A percentile compares a stretch with the other conserved stretches of the same genome.
phyloP scores from a whole-genome alignment of 2,113 vertebrate genomes.

The Psilopsiagon aurifrons region DNA sequence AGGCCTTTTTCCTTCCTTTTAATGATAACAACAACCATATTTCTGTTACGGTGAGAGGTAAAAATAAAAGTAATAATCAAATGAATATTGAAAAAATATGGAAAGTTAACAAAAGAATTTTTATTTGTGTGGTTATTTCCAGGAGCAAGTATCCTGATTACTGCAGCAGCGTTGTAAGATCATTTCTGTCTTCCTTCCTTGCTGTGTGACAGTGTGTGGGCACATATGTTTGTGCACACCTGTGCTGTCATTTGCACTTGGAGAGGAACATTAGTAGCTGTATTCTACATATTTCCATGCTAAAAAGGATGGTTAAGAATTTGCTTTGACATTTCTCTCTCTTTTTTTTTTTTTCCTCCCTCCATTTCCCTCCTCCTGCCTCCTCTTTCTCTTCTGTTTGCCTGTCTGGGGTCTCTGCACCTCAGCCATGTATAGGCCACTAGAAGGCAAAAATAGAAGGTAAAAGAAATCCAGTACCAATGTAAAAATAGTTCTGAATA shows the following conservation, averaged over 20 bases:
- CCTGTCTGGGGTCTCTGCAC: conserved; percentile 1
- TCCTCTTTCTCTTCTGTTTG: neutral
- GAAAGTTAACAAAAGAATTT: neutral
- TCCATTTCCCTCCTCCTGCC: neutral
- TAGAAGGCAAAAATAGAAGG: conserved; percentile 30
- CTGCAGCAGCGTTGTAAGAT: conserved; percentile 54
- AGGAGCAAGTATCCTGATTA: conserved; percentile 23
- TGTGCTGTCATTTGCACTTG: neutral
- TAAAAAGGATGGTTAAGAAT: neutral
- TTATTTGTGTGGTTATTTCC: conserved; percentile 2
- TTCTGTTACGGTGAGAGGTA: neutral
- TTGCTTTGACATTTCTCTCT: neutral
- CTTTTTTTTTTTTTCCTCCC: neutral
- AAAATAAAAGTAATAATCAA: neutral
- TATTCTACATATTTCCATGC: neutral
- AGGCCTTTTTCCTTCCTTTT: conserved; percentile 67
- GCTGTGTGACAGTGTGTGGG: neutral
- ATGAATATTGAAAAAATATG: neutral
- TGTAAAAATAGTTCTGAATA: neutral
- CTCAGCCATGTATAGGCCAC: neutral
- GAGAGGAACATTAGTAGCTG: neutral
- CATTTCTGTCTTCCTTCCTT: conserved; percentile 17
- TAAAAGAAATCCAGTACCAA: neutral
- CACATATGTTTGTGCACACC: neutral
- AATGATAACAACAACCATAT: conserved; percentile 32